Base-by-base conservation (phyloP, 2,797 vertebrate genomes). In the Pelodytes ibericus region DNA sequence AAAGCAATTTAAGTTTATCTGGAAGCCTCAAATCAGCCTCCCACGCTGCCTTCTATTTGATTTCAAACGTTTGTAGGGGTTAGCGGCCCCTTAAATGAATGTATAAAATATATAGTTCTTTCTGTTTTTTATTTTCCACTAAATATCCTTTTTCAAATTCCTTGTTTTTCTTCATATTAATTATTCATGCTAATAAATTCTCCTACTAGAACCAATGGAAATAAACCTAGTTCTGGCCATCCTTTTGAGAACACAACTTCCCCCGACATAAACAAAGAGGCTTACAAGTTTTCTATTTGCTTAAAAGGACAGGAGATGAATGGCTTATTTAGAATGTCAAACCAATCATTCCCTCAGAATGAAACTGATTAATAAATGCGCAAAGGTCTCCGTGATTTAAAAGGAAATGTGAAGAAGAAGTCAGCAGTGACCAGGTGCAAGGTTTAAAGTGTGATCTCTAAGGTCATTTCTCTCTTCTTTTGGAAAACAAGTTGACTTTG, bases 301-400 rank as follows among this genome's bases (percentile, higher is more conserved):
- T 64, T 62, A 22, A 53, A 73, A 60, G 29, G 11, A 44, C 25
- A 51, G 24, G 44, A 51, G 47, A 79, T 73, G 31, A 79, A 79
- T 72, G 70, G 60, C 70, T 73, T 73, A 79, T 79, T 79, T 79
- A 79, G 57, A 36, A 31, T 68, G 76, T 79, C 76, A 79, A 63
- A 62, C 71, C 53, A 62, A 59, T 61, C 70, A 41, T 66, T 69
- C 57, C 33, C 13, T 79, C 29, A 44, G 53, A 68, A 68, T 68
- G 58, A 36, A 51, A 44, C 57, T 30, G 64, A 61, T 78, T 72
- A 67, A 72, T 78, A 67, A 67, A 61, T 78, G 15, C 66, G 75
- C 30, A 59, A 63, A 78, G 61, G 69, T 53, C 63, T 72, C 58
- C 24, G 33, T 31, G 13, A 68, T 73, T 63, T 59, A 51, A 73